Base-by-base conservation (phyloP, 2,113 vertebrate species). In the Cinclus mexicanus region DNA sequence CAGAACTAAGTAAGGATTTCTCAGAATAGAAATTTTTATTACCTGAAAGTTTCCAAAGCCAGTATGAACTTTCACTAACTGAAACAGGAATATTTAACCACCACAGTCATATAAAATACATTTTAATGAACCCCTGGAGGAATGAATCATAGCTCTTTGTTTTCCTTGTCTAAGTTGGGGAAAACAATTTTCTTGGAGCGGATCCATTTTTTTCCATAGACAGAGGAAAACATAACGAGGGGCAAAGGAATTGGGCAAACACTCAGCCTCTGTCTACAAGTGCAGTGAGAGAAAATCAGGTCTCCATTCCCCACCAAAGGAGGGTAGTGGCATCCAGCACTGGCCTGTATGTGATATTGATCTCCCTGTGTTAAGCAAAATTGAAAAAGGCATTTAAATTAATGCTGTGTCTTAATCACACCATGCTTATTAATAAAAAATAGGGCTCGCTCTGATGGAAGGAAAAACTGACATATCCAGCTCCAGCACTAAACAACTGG, bases 291-390 rank as follows among this genome's bases (percentile, higher is more conserved):
- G 18, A 20, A 69, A 68, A 77, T 46, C 10, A 42, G 7, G 22
- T 46, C 77, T 89, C 64, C 25, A 42, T 11, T 14, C 20, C 11
- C 22, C 19, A 10, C 15, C 83, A 46, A 12, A 0, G 2, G n/a
- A 72, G 10, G 26, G 19, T 22, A 16, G n/a, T n/a, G 22, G 13
- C 44, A 37, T 57, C 69, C 76, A 69, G 42, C 33, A 52, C 44
- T 11, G 39, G 4, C 41, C 21, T 0, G 0, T 4, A 26, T 3
- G 11, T 1, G 11, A 50, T 21, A 74, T 6, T 70, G 6, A 9
- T 46, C 41, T 69, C 31, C 28, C 50, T 35, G 4, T 21, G 5
- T 37, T 64, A 49, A 75, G 22, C 0, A 3, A 68, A 79, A 67
- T 8, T 60, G 14, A 37, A 78, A 91, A 83, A 79, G 20, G 26